phyloP scores from a whole-genome alignment of 2,888 invertebrate genomes.

The Xestia rhomboidea region DNA sequence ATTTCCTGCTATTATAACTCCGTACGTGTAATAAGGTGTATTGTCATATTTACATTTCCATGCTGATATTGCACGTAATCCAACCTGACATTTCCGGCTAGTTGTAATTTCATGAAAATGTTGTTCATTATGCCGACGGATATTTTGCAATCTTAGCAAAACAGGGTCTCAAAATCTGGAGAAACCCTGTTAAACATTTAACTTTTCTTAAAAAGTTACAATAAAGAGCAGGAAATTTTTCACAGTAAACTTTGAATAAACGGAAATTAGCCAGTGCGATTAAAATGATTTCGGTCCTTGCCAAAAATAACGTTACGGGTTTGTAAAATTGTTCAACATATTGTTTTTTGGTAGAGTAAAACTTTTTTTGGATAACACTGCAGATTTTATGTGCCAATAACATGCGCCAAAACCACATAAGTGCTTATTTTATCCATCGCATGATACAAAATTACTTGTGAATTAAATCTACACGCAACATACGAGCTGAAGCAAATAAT shows the following conservation, averaged over 20 bases:
- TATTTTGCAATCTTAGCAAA: constrained; percentile 29
- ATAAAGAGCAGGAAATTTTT: constrained; percentile 47
- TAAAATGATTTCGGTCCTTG: constrained; percentile 17
- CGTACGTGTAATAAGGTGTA: constrained; percentile 11
- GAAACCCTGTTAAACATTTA: constrained; percentile 12
- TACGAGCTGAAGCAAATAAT: constrained; percentile 5
- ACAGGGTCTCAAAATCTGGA: constrained; percentile 14
- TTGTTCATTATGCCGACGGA: neutral
- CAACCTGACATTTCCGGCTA: constrained; percentile 6
- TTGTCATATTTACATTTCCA: constrained; percentile 30
- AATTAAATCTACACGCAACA: constrained; percentile 19
- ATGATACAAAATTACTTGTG: constrained; percentile 16
- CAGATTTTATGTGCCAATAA: constrained; percentile 50
- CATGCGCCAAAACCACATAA: constrained; percentile 43
- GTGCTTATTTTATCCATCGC: constrained; percentile 21
- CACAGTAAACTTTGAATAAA: constrained; percentile 47
- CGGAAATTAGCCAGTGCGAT: constrained; percentile 26
- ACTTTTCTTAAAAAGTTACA: constrained; percentile 29
- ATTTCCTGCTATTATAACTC: constrained; percentile 51
- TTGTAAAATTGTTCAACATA: constrained; percentile 5
- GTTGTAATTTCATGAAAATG: constrained; percentile 4
- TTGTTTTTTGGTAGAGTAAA: neutral
- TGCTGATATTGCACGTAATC: constrained; percentile 21
- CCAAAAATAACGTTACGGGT: constrained; percentile 24
- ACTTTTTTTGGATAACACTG: constrained; percentile 21